Evolutionary conservation across 2,113 vertebrate genomes (phyloP).

Genomic region (Dipodomys merriami): DNA sequence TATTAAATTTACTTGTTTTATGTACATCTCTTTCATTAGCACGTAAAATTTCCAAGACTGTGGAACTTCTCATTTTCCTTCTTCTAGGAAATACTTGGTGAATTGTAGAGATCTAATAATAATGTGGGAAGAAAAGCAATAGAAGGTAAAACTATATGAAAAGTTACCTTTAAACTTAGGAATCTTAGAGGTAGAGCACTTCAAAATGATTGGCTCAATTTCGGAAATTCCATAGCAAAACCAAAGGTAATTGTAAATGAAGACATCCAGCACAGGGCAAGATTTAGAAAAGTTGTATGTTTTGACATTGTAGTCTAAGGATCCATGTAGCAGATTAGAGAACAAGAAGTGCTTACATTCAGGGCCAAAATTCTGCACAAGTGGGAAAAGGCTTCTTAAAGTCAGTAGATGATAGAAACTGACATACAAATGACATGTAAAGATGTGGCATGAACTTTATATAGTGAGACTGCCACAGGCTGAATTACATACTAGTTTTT

Average conservation of each 20-base stretch:
- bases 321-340: neutral
- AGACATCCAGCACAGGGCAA: neutral
- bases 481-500: neutral
- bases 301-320: neutral
- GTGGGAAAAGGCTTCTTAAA: conserved; percentile 8
- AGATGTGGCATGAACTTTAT: neutral
- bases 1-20: neutral
- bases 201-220: neutral
- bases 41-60: neutral
- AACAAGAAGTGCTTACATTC: neutral
- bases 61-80: neutral
- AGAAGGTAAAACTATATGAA: neutral
- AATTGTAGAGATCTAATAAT: neutral
- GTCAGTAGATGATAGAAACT: neutral
- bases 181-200: neutral
- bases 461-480: neutral
- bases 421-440: neutral
- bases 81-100: conserved; percentile 10
- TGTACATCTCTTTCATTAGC: neutral
- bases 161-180: neutral
- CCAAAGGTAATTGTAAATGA: neutral
- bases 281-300: neutral
- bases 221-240: neutral
- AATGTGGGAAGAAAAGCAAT: neutral
- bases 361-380: conserved; percentile 2